These are phyloP conservation scores for Raphicerus campestris DNA, from an alignment of 2,113 vertebrate species.

Conservation along the genomic window DNA sequence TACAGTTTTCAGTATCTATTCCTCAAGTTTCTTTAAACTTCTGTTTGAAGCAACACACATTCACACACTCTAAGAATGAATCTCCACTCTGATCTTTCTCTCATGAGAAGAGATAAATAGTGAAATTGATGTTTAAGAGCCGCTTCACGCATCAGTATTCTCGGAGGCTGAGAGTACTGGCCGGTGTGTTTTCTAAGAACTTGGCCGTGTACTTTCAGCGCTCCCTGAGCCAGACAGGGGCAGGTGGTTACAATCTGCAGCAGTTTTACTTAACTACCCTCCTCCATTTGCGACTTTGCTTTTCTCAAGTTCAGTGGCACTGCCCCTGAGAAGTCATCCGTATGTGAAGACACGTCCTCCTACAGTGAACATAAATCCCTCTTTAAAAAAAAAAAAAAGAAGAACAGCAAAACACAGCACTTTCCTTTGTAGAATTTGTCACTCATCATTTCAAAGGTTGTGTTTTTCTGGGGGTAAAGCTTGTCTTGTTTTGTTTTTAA, in stretches of 20 bases:
- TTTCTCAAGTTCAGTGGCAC: constrained; percentile 57
- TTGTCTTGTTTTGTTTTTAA: constrained; percentile 62
- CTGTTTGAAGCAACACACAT: not conserved
- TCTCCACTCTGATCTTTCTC: not conserved
- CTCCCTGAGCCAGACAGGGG: not conserved
- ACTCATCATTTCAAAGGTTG: constrained; percentile 50
- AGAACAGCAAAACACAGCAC: constrained; percentile 31
- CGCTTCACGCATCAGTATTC: not conserved
- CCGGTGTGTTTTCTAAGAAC: not conserved
- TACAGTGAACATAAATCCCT: constrained; percentile 52
- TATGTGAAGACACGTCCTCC: not conserved
- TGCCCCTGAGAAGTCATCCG: constrained; percentile 58
- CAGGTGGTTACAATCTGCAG: constrained; percentile 59
- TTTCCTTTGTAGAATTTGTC: constrained; percentile 55
- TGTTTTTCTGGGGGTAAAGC: constrained; percentile 22
- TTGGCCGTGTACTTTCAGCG: not conserved
- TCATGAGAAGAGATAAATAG: not conserved
- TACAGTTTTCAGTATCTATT: not conserved
- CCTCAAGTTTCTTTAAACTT: not conserved
- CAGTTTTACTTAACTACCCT: constrained; percentile 16
- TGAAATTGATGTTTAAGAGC: not conserved
- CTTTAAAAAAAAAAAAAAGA: not conserved
- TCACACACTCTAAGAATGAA: not conserved
- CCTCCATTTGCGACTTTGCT: constrained; percentile 43
- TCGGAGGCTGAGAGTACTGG: not conserved